Base-by-base conservation (phyloP, 2,113 vertebrate genomes). In the Mormyrus iriodes region DNA sequence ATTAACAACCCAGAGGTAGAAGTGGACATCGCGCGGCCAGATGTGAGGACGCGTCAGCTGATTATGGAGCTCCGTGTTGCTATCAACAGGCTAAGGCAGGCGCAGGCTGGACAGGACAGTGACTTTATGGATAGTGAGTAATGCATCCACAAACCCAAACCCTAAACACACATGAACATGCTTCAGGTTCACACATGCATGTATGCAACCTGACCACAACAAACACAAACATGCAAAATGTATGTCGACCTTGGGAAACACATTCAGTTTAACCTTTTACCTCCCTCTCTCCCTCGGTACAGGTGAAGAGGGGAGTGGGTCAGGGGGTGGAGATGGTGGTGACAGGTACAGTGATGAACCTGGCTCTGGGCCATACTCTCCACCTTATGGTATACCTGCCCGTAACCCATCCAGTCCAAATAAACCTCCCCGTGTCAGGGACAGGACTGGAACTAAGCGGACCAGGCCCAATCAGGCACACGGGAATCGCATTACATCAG, bases 1-100 rank as follows among this genome's bases (percentile, higher is more conserved):
- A 93, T 97, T 90, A 95, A 96, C 91, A 98, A 98, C 90, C 97
- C 97, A 0, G 97, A 98, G 93, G 92, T 98, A 90, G 95, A 96
- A 39, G 95, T 96, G 88, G 96, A 97, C 79, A 91, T 95, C 24
- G 93, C 95, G 21, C 92, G 93, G 44, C 96, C 95, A 0, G 95
- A 97, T 83, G 93, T 97, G 69, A 95, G 93, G 82, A 97, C 96
- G 2, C 95, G 96, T 15, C 95, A 96, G 93, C 93, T 96, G 44
- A 94, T 97, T 90, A 95, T 97, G 93, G 96, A 97, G 91, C 95
- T 98, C n/a, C 95, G 97, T n/a, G 95, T 96, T 13, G 95, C 93
- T 52, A 96, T 95, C 4, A 97, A 96, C 91, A 96, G 96, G 90
- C 95, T 98, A 91, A 95, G 90, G 91, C 96, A 96, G 0, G 97